phyloP scores from a whole-genome alignment of 2,888 invertebrate species.

The Chrysolina haemoptera region DNA sequence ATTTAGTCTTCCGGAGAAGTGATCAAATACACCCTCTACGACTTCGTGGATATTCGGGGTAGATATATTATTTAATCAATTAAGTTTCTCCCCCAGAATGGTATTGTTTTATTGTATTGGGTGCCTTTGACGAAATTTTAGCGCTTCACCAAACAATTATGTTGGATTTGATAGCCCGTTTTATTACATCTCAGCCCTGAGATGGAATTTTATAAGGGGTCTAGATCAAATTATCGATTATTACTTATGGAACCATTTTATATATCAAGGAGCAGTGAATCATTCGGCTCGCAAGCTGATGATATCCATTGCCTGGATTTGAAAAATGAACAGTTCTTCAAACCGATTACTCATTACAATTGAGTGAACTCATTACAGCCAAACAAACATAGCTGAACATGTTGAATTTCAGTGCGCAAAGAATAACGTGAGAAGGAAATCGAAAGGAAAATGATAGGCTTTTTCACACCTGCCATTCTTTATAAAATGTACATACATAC shows the following conservation, averaged over 20 bases:
- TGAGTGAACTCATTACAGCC: too few species aligned
- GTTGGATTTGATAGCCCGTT: slow-evolving; percentile 40
- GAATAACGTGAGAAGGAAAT: too few species aligned
- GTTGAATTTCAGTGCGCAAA: too few species aligned
- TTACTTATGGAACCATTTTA: too few species aligned
- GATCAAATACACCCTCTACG: slow-evolving; percentile 8
- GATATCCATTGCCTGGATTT: too few species aligned
- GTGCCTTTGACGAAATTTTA: slow-evolving; percentile 38
- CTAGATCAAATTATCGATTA: slow-evolving; percentile 10
- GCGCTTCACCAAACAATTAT: slow-evolving; percentile 43
- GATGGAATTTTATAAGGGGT: slow-evolving; percentile 31
- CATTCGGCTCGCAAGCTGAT: too few species aligned
- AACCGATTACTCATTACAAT: too few species aligned
- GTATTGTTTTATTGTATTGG: slow-evolving; percentile 41
- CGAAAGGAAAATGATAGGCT: too few species aligned
- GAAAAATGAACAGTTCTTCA: too few species aligned
- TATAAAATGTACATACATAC: too few species aligned
- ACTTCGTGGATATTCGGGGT: neutral
- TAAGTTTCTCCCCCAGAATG: slow-evolving; percentile 26
- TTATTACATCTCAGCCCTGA: slow-evolving; percentile 37
- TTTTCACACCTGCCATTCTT: too few species aligned
- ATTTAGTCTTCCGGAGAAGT: neutral
- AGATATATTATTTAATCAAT: slow-evolving; percentile 25
- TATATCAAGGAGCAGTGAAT: neutral
- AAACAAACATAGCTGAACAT: too few species aligned